Base-by-base conservation (phyloP, 2,888 invertebrate genomes). In the Cosmorhoe ocellata region DNA sequence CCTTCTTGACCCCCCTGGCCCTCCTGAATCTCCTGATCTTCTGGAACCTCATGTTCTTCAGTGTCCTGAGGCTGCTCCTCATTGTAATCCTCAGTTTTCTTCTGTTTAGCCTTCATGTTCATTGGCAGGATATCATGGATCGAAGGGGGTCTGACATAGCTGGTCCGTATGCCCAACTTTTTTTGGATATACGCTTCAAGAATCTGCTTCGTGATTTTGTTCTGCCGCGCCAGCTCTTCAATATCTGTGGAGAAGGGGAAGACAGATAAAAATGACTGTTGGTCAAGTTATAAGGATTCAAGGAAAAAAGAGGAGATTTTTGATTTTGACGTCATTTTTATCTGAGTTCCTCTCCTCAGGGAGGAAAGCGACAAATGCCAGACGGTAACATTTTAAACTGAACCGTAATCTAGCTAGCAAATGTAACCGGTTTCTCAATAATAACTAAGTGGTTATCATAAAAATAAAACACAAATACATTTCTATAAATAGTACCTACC, bases 181-280 rank as follows among this genome's bases (percentile, higher is more conserved):
- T 94, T 92, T 77, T 95, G 94, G 58, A 95, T 85, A 71, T 92
- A 95, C 52, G 94, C 94, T 71, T 94, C 93, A 61, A 95, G 91
- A 62, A 95, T 94, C 88, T 94, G 94, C 81, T 94, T 92, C 26
- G 95, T 95, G 78, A 95, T 95, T 79, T 92, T 92, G 89, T 95
- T 95, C 91, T 95, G 94, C 58, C 94, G 88, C 67, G 93, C 93
- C 79, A 95, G 80, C 80, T 95, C 94, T 63, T 91, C 90, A 43
- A 79, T 63, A 68, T 79, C 90, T 90, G 90, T 63, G 84, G 74
- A 84, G 85, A 84, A 82, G 74, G 85, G 88, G 87, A 85, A 76
- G 47, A 64, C 81, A 82, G 90, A 90, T 90, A 90, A 90, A 90
- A 90, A 90, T 90, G 90, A 90, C 90, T 80, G 79, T 65, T 72